phyloP scores from a whole-genome alignment of 2,888 invertebrate genomes.

The Priapulus caudatus region DNA sequence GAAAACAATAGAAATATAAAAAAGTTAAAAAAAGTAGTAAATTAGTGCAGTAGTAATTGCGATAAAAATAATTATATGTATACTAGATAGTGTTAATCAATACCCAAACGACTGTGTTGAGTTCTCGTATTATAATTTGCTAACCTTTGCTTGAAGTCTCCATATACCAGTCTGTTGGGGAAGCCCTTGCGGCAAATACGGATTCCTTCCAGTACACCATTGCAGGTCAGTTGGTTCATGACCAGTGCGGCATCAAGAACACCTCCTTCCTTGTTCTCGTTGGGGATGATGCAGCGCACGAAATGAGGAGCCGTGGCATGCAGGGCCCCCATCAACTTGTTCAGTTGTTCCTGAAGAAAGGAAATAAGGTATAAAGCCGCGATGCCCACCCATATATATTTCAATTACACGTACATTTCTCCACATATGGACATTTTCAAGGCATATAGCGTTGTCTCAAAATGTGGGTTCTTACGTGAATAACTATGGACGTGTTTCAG shows the following conservation, averaged over 20 bases:
- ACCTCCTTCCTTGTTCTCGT: slow-evolving; percentile 49
- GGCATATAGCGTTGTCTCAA: no score
- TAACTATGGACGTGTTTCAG: no score
- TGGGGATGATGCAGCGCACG: slow-evolving; percentile 99
- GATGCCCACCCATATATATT: no score
- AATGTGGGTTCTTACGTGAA: no score
- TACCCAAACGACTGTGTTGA: neutral
- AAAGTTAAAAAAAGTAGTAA: no score
- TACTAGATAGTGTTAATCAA: no score
- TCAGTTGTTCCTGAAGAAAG: slow-evolving; percentile 44
- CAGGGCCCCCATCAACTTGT: slow-evolving; percentile 93
- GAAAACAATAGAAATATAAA: no score
- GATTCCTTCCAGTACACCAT: slow-evolving; percentile 99
- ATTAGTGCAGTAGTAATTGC: no score
- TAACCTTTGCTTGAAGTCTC: slow-evolving; percentile 98
- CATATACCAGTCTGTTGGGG: slow-evolving; percentile 99
- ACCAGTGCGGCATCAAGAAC: slow-evolving; percentile 96
- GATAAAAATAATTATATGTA: neutral
- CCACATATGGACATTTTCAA: no score
- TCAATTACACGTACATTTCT: no score
- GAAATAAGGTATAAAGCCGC: no score
- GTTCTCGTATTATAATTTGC: neutral
- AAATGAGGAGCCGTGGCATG: slow-evolving; percentile 97
- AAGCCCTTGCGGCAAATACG: slow-evolving; percentile 98
- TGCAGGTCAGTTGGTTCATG: slow-evolving; percentile 99